These are phyloP conservation scores for Haemorhous mexicanus DNA, from an alignment of 2,113 vertebrate species.

Conservation along the genomic window DNA sequence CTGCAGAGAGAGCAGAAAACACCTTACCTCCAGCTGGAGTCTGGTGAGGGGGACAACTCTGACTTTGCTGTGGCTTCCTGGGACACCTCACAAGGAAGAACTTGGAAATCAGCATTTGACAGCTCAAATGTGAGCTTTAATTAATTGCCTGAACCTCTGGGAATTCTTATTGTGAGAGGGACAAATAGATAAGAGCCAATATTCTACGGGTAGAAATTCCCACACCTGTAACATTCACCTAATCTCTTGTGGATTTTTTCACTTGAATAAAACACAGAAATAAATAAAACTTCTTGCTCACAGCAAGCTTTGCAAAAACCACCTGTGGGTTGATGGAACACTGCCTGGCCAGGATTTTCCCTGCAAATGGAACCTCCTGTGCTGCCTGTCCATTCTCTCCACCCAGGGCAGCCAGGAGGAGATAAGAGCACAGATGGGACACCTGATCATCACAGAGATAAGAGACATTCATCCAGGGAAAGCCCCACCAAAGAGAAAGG, in stretches of 20 bases:
- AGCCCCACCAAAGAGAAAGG: background rate
- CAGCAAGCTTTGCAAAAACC: fast-evolving
- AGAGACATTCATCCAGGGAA: background rate
- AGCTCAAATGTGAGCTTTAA: background rate
- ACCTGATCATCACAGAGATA: background rate
- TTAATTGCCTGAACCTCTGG: background rate
- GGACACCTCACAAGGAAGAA: background rate
- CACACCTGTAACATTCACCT: background rate
- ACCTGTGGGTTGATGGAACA: background rate
- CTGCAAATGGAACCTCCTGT: background rate
- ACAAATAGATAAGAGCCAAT: background rate
- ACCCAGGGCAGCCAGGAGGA: background rate
- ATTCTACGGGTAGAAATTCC: background rate
- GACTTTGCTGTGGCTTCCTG: background rate
- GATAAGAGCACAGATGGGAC: background rate
- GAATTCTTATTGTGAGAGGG: background rate
- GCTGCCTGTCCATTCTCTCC: background rate
- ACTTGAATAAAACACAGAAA: background rate
- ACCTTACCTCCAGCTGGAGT: background rate
- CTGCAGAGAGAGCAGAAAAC: background rate
- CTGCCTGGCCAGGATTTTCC: background rate
- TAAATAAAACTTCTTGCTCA: background rate
- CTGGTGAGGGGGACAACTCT: background rate
- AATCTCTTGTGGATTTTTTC: background rate
- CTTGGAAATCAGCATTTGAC: background rate